Evolutionary conservation across 2,113 vertebrate genomes (phyloP).

Genomic region (Zootoca vivipara): DNA sequence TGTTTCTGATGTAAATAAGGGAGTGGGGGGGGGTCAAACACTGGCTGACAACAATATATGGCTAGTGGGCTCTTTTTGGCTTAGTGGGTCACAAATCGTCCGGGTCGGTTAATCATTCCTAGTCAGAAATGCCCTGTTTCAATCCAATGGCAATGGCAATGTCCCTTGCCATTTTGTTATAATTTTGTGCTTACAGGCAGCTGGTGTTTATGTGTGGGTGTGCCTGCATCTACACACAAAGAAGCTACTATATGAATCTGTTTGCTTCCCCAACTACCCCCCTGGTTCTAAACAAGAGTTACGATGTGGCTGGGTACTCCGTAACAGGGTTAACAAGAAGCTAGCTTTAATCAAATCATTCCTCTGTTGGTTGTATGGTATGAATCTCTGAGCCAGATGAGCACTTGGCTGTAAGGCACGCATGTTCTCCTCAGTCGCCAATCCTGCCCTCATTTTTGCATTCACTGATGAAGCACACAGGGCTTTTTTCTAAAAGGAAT

Average conservation of each 20-base stretch:
- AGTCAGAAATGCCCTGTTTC: neutral
- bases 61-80: neutral
- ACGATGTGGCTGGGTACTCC: neutral
- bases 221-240: neutral
- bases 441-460: neutral
- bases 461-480: neutral
- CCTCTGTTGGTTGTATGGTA: neutral
- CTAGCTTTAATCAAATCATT: slow-evolving; percentile 19
- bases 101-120: neutral
- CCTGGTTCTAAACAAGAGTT: neutral
- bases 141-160: neutral
- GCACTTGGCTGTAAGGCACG: neutral
- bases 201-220: no score
- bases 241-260: neutral
- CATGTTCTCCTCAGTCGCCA: neutral
- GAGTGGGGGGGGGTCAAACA: neutral
- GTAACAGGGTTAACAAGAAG: neutral
- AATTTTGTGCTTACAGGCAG: neutral
- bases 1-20: neutral
- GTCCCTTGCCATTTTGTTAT: neutral
- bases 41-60: neutral
- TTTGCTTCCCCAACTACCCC: neutral
- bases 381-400: neutral
- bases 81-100: neutral
- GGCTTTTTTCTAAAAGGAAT: slow-evolving; percentile 8